phyloP scores from a whole-genome alignment of 2,888 invertebrate genomes.

The Petrolisthes cinctipes region DNA sequence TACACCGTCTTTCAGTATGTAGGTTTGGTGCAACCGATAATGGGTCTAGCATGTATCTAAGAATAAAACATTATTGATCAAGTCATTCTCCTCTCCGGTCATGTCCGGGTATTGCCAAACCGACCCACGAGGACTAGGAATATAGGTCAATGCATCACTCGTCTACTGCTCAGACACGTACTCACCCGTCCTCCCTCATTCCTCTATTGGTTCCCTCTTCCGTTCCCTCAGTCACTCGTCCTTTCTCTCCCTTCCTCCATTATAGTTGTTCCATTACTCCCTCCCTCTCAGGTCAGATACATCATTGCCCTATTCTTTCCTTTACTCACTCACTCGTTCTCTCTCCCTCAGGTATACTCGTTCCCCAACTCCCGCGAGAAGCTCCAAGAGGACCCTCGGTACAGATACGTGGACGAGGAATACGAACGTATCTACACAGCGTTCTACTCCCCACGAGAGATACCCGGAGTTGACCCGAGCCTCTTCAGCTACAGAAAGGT shows the following conservation, averaged over 20 bases:
- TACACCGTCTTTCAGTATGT: no score
- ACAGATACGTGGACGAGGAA: not conserved
- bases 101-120: no score
- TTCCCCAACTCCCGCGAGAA: constrained; percentile 43
- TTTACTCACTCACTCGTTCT: not conserved
- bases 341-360: constrained; percentile 30
- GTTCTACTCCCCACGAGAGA: constrained; percentile 57
- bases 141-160: no score
- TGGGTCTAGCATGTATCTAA: no score
- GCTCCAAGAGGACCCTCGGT: not conserved
- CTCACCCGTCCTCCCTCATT: no score
- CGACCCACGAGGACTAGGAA: no score
- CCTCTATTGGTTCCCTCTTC: no score
- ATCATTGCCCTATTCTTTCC: not conserved
- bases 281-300: constrained; percentile 2
- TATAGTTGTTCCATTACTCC: not conserved
- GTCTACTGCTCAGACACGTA: no score
- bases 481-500: constrained; percentile 58
- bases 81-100: no score
- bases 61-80: no score
- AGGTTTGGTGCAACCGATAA: no score
- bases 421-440: constrained; percentile 42
- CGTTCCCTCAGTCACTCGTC: not conserved
- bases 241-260: not conserved
- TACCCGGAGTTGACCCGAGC: constrained; percentile 58